Evolutionary conservation across 2,113 vertebrate genomes (phyloP).

Genomic region (Perca flavescens): DNA sequence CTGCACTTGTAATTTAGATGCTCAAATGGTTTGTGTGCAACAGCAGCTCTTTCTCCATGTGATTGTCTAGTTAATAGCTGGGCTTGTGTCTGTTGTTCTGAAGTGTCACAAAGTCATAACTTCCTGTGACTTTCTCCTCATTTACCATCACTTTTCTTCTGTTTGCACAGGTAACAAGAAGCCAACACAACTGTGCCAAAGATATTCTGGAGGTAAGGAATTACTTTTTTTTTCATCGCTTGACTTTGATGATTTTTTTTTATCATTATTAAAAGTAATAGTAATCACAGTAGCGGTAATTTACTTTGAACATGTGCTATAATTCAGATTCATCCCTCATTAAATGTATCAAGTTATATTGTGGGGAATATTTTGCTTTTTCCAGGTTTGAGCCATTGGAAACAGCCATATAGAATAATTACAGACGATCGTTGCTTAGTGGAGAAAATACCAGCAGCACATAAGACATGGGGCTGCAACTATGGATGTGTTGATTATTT

Average conservation of each 20-base stretch:
- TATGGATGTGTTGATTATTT: too few relatives aligned
- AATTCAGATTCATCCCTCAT: neutral
- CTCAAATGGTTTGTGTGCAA: neutral
- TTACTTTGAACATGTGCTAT: neutral
- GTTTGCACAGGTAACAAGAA: constrained; percentile 87
- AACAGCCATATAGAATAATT: too few relatives aligned
- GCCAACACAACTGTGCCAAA: constrained; percentile 88
- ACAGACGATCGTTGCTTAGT: neutral
- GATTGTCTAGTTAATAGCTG: neutral
- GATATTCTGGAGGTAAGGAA: constrained; percentile 89
- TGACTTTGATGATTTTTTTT: neutral
- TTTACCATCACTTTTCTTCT: constrained; percentile 23
- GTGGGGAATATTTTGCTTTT: neutral
- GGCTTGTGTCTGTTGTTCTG: constrained; percentile 8
- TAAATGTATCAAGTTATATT: neutral
- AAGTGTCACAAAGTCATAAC: constrained; percentile 1
- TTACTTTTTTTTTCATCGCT: neutral
- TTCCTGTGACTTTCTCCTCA: constrained; percentile 25
- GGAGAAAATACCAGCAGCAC: neutral
- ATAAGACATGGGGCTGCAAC: neutral
- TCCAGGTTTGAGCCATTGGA: neutral
- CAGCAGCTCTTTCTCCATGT: neutral
- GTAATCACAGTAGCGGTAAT: neutral
- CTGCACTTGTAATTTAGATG: neutral
- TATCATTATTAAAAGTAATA: neutral